Evolutionary conservation across 2,888 invertebrate species (phyloP), one percentile per base, ranked within the genome.

Genomic region (Tenthredo mesomela): DNA sequence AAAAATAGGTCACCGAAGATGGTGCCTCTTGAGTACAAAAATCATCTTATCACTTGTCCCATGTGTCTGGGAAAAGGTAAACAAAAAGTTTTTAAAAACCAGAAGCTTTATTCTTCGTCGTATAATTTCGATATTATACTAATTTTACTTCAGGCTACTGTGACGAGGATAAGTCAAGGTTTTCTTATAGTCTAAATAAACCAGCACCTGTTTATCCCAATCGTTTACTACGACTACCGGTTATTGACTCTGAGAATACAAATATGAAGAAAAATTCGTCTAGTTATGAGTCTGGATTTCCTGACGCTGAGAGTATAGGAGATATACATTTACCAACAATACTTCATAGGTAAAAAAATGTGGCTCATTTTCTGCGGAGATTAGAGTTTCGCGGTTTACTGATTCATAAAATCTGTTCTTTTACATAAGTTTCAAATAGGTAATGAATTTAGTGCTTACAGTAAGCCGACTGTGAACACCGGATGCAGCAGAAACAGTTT

Each of bases 61-160:
- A 87, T 85, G 87, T 87, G 87, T 29, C 87, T 87, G 40, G 87
- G 87, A 40, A 86, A 77, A 85, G 87, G 87, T 87, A 85, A 61
- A 67, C 2, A 33, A 33, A 4, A 18, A 33, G 15, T 67, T 25
- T 67, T 6, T n/a, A n/a, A 5, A 21, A n/a, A 50, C 50, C 71
- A 82, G 29, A 5, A 33, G 78, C 50, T 71, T 75, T n/a, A n/a
- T n/a, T 29, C 75, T 40, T 33, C 4, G 12, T 82, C 12, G 18
- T 82, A 65, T 82, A 65, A 67, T 37, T 67, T n/a, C 18, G 15
- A n/a, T 73, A 61, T 10, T 9, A 37, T 73, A 61, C 18, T 9
- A 37, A 61, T 61, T 54, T 84, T 47, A 47, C 5, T 15, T 29
- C 10, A 84, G 84, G 84, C 18, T 43, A 70, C 25, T 82, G 71